phyloP scores from a whole-genome alignment of 2,113 vertebrate species.

The Syngnathus floridae region DNA sequence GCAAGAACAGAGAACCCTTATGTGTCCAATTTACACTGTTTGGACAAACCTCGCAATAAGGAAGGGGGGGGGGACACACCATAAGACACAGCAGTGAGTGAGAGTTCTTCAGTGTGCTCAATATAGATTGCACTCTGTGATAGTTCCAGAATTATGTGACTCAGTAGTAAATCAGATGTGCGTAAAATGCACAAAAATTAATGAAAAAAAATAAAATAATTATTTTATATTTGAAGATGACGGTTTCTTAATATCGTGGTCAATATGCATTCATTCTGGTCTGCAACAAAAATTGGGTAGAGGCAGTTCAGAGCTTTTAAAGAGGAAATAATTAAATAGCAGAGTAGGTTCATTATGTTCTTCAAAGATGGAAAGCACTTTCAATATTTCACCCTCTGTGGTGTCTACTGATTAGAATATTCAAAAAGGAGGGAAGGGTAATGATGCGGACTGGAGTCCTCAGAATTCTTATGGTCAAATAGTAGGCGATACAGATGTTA shows the following conservation, averaged over 20 bases:
- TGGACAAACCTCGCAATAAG: constrained; percentile 21
- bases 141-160: neutral
- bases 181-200: neutral
- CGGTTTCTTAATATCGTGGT: neutral
- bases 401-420: constrained; percentile 1
- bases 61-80: neutral
- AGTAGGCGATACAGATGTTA: neutral
- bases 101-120: constrained; percentile 17
- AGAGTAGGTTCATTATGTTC: neutral
- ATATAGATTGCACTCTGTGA: neutral
- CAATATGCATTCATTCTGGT: neutral
- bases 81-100: constrained; percentile 17
- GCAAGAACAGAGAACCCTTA: constrained; percentile 14
- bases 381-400: constrained; percentile 1
- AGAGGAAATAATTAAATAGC: neutral
- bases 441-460: neutral
- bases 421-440: neutral
- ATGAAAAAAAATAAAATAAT: neutral
- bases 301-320: neutral
- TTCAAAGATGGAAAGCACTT: neutral
- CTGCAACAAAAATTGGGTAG: neutral
- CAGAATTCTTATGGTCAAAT: neutral
- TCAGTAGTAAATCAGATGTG: neutral
- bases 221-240: neutral
- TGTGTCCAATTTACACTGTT: constrained; percentile 35